These are phyloP conservation scores for Oostethus manadensis DNA, from an alignment of 2,113 vertebrate species.

Conservation along the genomic window DNA sequence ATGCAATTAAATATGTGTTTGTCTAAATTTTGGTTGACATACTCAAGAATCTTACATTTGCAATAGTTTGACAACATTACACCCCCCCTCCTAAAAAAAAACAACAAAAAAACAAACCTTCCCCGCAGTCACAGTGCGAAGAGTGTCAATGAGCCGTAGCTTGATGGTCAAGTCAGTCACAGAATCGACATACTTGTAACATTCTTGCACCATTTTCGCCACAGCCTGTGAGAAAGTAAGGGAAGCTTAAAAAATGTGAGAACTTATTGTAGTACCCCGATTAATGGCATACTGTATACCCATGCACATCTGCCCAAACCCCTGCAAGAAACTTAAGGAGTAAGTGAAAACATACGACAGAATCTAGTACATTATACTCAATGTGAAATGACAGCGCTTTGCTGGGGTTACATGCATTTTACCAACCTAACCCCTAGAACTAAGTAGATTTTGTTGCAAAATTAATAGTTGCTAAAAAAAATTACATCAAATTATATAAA, in stretches of 20 bases:
- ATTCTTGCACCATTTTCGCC: slow-evolving; percentile 99
- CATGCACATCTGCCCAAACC: no score
- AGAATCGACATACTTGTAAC: slow-evolving; percentile 90
- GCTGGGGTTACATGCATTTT: no score
- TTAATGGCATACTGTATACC: no score
- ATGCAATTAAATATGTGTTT: no score
- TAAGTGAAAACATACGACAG: no score
- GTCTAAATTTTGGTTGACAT: neutral
- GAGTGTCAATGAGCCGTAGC: slow-evolving; percentile 90
- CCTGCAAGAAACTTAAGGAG: no score
- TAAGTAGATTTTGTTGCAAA: neutral
- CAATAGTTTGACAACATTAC: neutral
- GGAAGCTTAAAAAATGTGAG: neutral
- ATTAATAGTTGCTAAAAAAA: neutral
- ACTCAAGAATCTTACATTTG: neutral
- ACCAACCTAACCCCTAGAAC: no score
- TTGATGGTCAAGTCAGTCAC: slow-evolving; percentile 88
- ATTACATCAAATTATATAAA: no score
- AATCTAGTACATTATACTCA: no score
- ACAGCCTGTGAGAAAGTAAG: slow-evolving; percentile 78
- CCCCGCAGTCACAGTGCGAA: slow-evolving; percentile 94
- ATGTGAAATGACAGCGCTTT: no score
- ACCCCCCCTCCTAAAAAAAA: neutral
- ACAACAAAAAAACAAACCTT: slow-evolving; percentile 73
- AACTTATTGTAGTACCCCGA: neutral